Percentiles rank a stretch among this genome's conserved stretches.
phyloP scores from a whole-genome alignment of 2,113 vertebrate genomes.

The Melanotaenia duboulayi region DNA sequence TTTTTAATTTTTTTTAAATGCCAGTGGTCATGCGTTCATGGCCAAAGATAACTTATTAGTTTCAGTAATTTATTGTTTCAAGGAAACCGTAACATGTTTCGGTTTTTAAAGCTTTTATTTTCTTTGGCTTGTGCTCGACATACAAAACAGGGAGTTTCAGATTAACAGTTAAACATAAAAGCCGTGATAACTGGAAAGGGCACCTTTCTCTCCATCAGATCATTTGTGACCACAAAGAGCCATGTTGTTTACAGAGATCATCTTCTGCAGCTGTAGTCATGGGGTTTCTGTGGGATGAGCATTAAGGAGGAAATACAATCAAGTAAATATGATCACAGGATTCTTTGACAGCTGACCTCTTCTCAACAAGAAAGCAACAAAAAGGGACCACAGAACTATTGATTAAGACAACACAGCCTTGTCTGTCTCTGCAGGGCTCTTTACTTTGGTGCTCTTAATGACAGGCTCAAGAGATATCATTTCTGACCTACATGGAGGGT shows the following conservation, averaged over 20 bases:
- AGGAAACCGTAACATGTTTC: not conserved
- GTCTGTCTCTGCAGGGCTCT: conserved; percentile 56
- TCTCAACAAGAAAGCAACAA: conserved; percentile 42
- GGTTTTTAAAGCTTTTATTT: not conserved
- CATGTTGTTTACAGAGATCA: conserved; percentile 38
- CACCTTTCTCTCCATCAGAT: not conserved
- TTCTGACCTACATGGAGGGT: conserved; percentile 53
- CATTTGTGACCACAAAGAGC: conserved; percentile 45
- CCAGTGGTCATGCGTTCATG: too few relatives aligned
- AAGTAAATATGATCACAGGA: conserved; percentile 73
- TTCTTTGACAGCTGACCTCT: conserved; percentile 67
- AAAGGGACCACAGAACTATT: conserved; percentile 53
- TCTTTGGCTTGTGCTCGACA: not conserved
- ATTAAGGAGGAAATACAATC: conserved; percentile 67
- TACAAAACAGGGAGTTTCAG: not conserved
- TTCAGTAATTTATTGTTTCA: not conserved
- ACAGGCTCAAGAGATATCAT: conserved; percentile 35
- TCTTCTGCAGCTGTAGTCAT: conserved; percentile 59
- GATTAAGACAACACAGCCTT: conserved; percentile 67
- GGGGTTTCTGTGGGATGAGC: conserved; percentile 52
- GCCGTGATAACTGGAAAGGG: conserved; percentile 4
- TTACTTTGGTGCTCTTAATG: conserved; percentile 30
- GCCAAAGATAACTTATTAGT: too few relatives aligned
- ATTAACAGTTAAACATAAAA: not conserved
- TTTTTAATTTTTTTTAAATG: too few relatives aligned